These are phyloP conservation scores for Papilio dardanus DNA, from an alignment of 1,140 invertebrate species.

Conservation along the genomic window DNA sequence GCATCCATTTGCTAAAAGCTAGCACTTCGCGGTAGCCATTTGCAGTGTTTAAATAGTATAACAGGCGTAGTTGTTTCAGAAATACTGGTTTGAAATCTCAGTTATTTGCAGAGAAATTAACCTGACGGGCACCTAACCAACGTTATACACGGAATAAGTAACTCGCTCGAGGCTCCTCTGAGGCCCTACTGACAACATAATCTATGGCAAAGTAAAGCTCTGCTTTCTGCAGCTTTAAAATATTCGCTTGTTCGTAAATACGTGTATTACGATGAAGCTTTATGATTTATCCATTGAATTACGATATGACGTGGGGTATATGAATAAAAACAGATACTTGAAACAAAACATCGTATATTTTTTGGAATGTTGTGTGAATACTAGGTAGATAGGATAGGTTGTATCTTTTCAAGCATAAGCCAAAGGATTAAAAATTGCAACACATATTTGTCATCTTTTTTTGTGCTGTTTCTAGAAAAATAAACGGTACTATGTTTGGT, in stretches of 20 bases:
- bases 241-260: constrained; percentile 1
- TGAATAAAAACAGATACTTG: background rate
- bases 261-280: background rate
- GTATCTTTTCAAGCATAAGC: background rate
- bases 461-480: background rate
- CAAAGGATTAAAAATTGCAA: too few species aligned
- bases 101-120: constrained; percentile 27
- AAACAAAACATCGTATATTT: background rate
- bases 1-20: constrained; percentile 5
- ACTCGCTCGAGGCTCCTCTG: constrained; percentile 16
- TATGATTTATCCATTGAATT: constrained; percentile 11
- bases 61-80: constrained; percentile 9
- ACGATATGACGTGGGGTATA: background rate
- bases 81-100: constrained; percentile 18
- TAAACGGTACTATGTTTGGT: background rate
- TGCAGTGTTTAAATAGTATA: constrained; percentile 17
- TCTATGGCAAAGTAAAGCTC: constrained; percentile 17
- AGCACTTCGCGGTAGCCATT: constrained; percentile 13
- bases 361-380: background rate
- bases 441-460: background rate
- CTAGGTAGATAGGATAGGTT: background rate
- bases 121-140: constrained; percentile 24
- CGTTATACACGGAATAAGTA: constrained; percentile 30
- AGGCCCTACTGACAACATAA: constrained; percentile 34
- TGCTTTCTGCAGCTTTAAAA: constrained; percentile 28